Percentiles rank a stretch among this genome's conserved stretches.
These are phyloP conservation scores for Phortica variegata DNA, from an alignment of 1,140 invertebrate genomes.

Conservation along the genomic window DNA sequence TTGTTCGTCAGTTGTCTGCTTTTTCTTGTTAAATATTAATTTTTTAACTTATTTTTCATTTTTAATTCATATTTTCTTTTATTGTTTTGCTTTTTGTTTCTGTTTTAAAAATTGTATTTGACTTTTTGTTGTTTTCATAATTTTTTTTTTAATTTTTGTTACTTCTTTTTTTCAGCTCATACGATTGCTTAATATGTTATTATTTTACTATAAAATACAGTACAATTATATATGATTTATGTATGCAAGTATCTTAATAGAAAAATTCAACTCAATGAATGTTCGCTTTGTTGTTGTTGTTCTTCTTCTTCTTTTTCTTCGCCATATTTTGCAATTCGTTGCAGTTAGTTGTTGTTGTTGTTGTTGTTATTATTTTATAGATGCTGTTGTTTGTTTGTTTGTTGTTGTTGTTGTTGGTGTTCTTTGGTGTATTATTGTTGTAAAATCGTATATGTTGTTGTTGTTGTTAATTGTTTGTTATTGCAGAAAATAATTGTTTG, in stretches of 20 bases:
- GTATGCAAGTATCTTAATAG: too few species aligned
- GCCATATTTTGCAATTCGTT: conserved; percentile 16
- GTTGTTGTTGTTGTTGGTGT: conserved; percentile 15
- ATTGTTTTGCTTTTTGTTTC: not conserved
- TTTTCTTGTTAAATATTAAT: too few species aligned
- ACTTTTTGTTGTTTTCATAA: not conserved
- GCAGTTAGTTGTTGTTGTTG: conserved; percentile 8
- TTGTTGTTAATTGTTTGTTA: conserved; percentile 11
- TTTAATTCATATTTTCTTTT: too few species aligned
- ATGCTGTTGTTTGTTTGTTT: conserved; percentile 31
- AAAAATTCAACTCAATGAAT: too few species aligned
- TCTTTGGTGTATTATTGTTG: conserved; percentile 18
- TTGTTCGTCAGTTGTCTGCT: too few species aligned
- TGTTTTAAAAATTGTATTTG: conserved; percentile 5
- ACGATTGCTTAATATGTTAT: too few species aligned
- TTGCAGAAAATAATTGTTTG: conserved; percentile 9
- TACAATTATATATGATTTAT: too few species aligned
- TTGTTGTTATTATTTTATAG: conserved; percentile 9
- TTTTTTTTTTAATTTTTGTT: not conserved
- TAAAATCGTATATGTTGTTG: conserved; percentile 13
- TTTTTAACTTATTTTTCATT: too few species aligned
- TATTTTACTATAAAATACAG: too few species aligned
- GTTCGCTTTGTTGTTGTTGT: conserved; percentile 3
- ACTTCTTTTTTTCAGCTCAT: too few species aligned
- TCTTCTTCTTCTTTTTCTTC: conserved; percentile 6